A percentile compares a stretch with the other conserved stretches of the same genome.
These are phyloP conservation scores for Epinotia ramella DNA, from an alignment of 2,888 invertebrate genomes.

Conservation along the genomic window DNA sequence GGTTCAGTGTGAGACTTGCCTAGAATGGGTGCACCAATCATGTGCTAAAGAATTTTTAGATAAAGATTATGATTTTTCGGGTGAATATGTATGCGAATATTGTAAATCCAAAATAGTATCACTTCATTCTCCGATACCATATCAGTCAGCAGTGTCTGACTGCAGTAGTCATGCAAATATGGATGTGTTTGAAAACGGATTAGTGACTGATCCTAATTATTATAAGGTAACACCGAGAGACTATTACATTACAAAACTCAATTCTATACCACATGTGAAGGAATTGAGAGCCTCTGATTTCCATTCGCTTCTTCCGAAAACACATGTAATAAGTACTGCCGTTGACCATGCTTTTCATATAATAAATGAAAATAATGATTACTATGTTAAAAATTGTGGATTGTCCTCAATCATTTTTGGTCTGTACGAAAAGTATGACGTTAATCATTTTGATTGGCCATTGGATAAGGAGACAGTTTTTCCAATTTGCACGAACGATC, in stretches of 20 bases:
- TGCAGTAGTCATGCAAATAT: background rate
- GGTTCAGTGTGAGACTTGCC: background rate
- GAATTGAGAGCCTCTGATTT: background rate
- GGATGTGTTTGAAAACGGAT: background rate
- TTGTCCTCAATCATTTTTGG: background rate
- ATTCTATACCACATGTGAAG: background rate
- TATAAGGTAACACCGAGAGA: background rate
- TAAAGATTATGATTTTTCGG: background rate
- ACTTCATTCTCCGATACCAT: background rate
- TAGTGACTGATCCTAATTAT: background rate
- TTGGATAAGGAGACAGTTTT: background rate
- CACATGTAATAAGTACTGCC: background rate
- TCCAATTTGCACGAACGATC: background rate
- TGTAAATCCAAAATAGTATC: background rate
- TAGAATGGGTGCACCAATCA: background rate
- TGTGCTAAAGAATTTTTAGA: background rate
- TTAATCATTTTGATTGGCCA: background rate
- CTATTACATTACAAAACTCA: background rate
- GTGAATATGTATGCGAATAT: background rate
- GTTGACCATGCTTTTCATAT: background rate
- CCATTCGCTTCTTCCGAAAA: background rate
- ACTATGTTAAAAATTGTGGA: background rate
- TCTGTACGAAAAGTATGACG: background rate
- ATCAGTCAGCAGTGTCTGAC: background rate
- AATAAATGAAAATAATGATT: background rate